These are phyloP conservation scores for Acanthaster planci DNA, from an alignment of 35 echinoderm and acorn worm species.

Conservation along the genomic window DNA sequence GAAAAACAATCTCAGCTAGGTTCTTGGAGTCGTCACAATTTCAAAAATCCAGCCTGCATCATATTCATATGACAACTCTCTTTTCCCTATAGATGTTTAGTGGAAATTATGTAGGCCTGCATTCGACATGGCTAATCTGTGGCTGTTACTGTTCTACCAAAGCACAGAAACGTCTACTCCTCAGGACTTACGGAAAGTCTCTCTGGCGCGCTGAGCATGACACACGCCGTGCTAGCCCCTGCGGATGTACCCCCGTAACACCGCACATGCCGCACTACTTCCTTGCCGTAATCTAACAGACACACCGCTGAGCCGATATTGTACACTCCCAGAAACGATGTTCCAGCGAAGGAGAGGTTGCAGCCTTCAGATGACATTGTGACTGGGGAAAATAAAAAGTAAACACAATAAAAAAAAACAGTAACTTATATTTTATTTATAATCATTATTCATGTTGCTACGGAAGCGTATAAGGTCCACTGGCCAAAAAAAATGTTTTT, in stretches of 20 bases:
- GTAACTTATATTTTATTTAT: background rate
- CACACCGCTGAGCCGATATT: conserved; percentile 57
- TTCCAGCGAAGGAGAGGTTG: conserved; percentile 58
- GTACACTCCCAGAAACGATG: conserved; percentile 66
- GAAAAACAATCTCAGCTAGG: too few relatives aligned
- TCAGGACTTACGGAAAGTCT: conserved; percentile 42
- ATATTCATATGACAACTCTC: too few relatives aligned
- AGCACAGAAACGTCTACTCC: background rate
- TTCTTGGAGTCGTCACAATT: too few relatives aligned
- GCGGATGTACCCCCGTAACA: conserved; percentile 57
- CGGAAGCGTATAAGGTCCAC: background rate
- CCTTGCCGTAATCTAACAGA: conserved; percentile 61
- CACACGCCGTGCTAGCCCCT: conserved; percentile 34
- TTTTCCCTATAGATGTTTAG: too few relatives aligned
- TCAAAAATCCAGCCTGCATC: too few relatives aligned
- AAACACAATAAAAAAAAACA: background rate
- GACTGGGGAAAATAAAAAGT: background rate
- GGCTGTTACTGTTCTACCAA: background rate
- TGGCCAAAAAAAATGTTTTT: background rate
- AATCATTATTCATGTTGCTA: background rate
- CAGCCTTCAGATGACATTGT: conserved; percentile 1
- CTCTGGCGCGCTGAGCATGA: conserved; percentile 65
- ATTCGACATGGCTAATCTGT: too few relatives aligned
- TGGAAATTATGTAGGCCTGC: too few relatives aligned
- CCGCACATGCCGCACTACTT: conserved; percentile 10